phyloP scores from a whole-genome alignment of 2,113 vertebrate genomes.

The Antidorcas marsupialis region DNA sequence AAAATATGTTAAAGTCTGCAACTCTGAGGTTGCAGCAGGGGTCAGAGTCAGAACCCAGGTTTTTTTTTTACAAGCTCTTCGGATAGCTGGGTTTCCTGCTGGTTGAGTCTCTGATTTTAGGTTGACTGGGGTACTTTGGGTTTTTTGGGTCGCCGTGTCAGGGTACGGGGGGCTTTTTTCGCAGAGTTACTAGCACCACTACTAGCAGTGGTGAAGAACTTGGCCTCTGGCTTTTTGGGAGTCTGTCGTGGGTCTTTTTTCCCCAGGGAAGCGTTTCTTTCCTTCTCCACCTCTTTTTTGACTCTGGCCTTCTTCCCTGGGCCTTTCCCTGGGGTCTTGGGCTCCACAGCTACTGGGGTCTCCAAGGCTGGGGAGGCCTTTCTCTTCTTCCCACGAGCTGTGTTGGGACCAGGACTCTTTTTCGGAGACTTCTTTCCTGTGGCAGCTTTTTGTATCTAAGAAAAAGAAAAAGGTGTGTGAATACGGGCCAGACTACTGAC shows the following conservation, averaged over 20 bases:
- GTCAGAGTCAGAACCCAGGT: no score
- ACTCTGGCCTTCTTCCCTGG: conserved; percentile 40
- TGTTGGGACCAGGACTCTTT: not conserved
- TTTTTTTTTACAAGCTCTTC: not conserved
- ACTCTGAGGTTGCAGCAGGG: no score
- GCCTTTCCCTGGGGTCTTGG: not conserved
- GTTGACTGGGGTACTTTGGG: not conserved
- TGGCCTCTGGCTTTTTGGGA: conserved; percentile 69
- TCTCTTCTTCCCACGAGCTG: conserved; percentile 38
- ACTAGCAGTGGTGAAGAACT: conserved; percentile 48
- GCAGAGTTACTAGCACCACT: conserved; percentile 28
- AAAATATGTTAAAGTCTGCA: not conserved
- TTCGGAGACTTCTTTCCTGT: conserved; percentile 15
- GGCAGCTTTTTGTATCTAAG: not conserved
- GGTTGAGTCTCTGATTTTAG: conserved; percentile 1
- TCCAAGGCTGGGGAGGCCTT: not conserved
- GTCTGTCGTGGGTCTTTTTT: conserved; percentile 71
- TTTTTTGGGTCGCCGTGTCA: conserved; percentile 49
- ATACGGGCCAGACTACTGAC: not conserved
- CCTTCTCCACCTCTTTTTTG: conserved; percentile 19
- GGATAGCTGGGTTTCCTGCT: not conserved
- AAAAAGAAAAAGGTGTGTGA: not conserved
- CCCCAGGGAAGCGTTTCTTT: not conserved
- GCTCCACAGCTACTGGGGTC: not conserved
- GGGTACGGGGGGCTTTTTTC: conserved; percentile 57